phyloP scores from a whole-genome alignment of 2,797 vertebrate genomes.

The Myotis vivesi region DNA sequence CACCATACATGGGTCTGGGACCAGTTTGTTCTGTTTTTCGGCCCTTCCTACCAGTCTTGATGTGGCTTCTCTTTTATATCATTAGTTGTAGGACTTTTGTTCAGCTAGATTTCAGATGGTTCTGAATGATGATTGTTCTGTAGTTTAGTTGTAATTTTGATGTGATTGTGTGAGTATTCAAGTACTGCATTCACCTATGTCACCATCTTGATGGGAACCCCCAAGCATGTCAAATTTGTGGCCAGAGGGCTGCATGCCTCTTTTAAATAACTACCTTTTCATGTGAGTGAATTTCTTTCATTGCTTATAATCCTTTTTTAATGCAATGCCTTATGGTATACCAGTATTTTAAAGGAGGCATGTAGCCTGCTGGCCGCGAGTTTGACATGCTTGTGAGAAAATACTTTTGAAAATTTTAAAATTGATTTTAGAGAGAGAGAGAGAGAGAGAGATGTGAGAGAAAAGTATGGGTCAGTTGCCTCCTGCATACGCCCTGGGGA shows the following conservation, averaged over 20 bases:
- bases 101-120: not conserved
- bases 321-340: not conserved
- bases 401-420: not conserved
- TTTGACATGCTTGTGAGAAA: not conserved
- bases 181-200: not conserved
- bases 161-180: not conserved
- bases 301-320: constrained; percentile 29
- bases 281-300: constrained; percentile 42
- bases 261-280: constrained; percentile 2
- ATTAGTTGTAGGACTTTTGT: not conserved
- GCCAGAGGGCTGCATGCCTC: too few species aligned
- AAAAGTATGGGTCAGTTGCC: not conserved
- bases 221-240: not conserved
- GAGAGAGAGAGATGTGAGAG: not conserved
- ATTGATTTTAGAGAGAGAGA: too few species aligned
- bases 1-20: not conserved
- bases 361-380: too few species aligned
- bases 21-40: not conserved
- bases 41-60: not conserved
- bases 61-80: not conserved
- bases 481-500: not conserved
- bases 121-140: not conserved
- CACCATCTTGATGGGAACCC: not conserved
- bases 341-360: not conserved
- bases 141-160: not conserved